Evolutionary conservation across 1,140 invertebrate genomes (phyloP).

Genomic region (Parasteatoda tepidariorum): DNA sequence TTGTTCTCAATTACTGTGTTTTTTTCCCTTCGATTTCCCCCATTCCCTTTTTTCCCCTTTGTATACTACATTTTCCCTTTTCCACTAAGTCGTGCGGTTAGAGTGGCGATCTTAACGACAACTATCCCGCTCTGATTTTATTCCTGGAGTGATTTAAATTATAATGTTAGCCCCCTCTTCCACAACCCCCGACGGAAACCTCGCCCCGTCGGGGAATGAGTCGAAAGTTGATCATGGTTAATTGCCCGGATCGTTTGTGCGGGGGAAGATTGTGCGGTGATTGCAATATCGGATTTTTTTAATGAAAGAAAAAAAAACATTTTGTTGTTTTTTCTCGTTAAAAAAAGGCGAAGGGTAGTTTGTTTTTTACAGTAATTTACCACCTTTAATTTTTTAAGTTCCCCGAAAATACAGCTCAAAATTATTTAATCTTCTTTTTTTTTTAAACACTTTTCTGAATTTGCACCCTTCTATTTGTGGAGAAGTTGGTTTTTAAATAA

Average conservation of each 20-base stretch:
- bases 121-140: constrained; percentile 17
- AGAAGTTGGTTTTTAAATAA: too few species aligned
- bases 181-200: too few species aligned
- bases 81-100: neutral
- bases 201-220: neutral
- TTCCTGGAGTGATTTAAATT: constrained; percentile 34
- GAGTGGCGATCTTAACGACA: neutral
- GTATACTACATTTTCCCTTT: neutral
- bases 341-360: neutral
- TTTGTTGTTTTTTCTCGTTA: neutral
- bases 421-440: too few species aligned
- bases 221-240: constrained; percentile 40
- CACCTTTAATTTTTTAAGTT: too few species aligned
- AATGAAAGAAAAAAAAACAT: neutral
- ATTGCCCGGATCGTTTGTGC: constrained; percentile 12
- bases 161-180: constrained; percentile 20
- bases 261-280: neutral
- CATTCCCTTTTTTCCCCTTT: neutral
- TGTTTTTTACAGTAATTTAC: too few species aligned
- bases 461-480: too few species aligned
- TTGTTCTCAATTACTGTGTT: too few species aligned
- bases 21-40: neutral
- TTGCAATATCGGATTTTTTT: constrained; percentile 37
- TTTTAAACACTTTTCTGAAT: too few species aligned
- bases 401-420: too few species aligned